Percentiles rank a stretch among this genome's conserved stretches.
Conservation (phyloP, 2,113 vertebrate genomes). For the Coptodon bakossiorum region DNA sequence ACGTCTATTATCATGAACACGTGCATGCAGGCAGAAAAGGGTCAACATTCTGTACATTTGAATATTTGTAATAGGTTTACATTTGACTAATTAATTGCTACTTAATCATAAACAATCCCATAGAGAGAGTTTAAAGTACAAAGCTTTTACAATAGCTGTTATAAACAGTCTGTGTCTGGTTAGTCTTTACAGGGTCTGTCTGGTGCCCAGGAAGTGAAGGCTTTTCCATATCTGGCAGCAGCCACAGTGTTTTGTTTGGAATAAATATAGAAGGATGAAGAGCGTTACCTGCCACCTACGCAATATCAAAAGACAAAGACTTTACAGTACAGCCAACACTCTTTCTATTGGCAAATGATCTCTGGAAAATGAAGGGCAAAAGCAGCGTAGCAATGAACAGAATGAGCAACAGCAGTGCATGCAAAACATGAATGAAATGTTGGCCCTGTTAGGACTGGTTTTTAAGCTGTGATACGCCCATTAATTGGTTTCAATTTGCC, state of each 20-base stretch:
- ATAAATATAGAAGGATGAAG: slow-evolving; percentile 35
- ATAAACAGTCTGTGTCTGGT: not conserved
- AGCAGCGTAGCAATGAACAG: not conserved
- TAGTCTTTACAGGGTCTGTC: not conserved
- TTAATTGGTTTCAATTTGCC: not conserved
- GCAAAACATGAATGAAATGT: not conserved
- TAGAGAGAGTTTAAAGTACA: not conserved
- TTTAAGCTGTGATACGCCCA: not conserved
- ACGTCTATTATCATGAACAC: not conserved
- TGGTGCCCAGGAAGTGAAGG: slow-evolving; percentile 12
- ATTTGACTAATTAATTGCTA: not conserved
- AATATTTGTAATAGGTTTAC: not conserved
- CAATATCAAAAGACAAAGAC: slow-evolving; percentile 16
- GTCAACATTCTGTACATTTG: not conserved
- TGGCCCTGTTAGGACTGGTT: not conserved
- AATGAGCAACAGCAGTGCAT: not conserved
- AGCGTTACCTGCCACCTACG: slow-evolving; percentile 19
- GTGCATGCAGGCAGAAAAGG: not conserved
- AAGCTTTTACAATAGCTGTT: not conserved
- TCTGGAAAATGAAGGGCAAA: not conserved
- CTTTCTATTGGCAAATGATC: slow-evolving; percentile 13
- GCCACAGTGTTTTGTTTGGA: slow-evolving; percentile 13
- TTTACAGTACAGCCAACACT: slow-evolving; percentile 7
- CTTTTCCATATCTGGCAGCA: slow-evolving; percentile 33
- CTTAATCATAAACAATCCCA: not conserved